Base-by-base conservation (phyloP, 2,888 invertebrate genomes). In the Plemyria rubiginata region DNA sequence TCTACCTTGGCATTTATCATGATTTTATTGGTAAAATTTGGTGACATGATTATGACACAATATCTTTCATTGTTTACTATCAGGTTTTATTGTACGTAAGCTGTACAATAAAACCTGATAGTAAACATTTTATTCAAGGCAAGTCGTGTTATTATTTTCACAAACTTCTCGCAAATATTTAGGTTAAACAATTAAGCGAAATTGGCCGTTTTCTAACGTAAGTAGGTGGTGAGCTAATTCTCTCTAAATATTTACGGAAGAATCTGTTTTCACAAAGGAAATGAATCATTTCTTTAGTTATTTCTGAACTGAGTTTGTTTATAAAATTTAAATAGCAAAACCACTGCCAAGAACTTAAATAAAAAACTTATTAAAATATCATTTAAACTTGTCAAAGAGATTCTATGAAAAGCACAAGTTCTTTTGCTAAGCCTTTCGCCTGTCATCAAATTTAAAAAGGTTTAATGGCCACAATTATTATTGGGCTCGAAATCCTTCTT, bases 1-100 rank as follows among this genome's bases (percentile, higher is more conserved):
- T 59, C 52, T 56, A 32, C 69, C 71, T 70, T 71, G 70, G 67
- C 67, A 70, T 70, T 70, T 71, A 67, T 66, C 65, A 51, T 50
- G 28, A 65, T 63, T 70, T 67, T 71, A 62, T 55, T 43, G 63
- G 29, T 55, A 60, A 60, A 54, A 28, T 28, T 54, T 54, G 16
- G 52, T 63, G 67, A 66, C 61, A 70, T 62, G 57, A 62, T 58
- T 64, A 62, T 70, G 66, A 56, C 68, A 68, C 62, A 65, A 71
- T 64, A 64, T 60, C 9, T 64, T 48, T 64, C 43, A 64, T 64
- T 64, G 59, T 59, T 63, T 59, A 62, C 50, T 54, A 49, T 54
- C 54, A 38, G 22, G 54, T 58, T 48, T 62, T 62, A 50, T 56
- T 13, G 28, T 16, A 49, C 46, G 32, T 59, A 2, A 22, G 2